A percentile compares a stretch with the other conserved stretches of the same genome.
These are phyloP conservation scores for Lerista edwardsae DNA, from an alignment of 2,797 vertebrate species.

Conservation along the genomic window DNA sequence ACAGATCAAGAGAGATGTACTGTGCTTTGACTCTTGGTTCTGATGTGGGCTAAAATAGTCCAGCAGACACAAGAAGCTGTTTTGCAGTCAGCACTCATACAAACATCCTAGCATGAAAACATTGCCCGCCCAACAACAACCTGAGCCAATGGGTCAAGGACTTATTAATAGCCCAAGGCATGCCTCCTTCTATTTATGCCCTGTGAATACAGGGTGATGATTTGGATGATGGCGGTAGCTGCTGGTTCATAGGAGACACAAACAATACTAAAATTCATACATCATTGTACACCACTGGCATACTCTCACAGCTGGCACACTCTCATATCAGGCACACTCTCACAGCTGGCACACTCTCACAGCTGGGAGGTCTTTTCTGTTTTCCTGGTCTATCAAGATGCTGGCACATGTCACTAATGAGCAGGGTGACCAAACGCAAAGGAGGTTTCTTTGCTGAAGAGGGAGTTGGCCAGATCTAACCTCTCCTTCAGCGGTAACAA, in stretches of 20 bases:
- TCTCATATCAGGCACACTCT: too few species aligned
- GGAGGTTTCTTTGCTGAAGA: neutral
- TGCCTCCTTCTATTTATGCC: neutral
- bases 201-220: constrained; percentile 21
- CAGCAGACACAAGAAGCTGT: constrained; percentile 31
- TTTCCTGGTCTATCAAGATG: neutral
- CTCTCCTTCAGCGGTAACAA: neutral
- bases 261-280: constrained; percentile 16
- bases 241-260: neutral
- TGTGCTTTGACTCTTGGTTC: constrained; percentile 19
- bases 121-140: neutral
- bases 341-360: too few species aligned
- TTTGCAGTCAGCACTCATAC: constrained; percentile 21
- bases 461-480: neutral
- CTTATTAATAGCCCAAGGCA: constrained; percentile 38
- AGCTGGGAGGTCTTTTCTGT: neutral
- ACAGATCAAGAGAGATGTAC: constrained; percentile 31
- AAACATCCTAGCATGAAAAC: constrained; percentile 5
- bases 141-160: constrained; percentile 26
- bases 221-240: neutral
- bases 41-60: constrained; percentile 32
- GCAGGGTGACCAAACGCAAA: neutral
- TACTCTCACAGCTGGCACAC: too few species aligned
- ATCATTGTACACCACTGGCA: neutral
- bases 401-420: neutral